These are phyloP conservation scores for Trachelipus rathkii DNA, from an alignment of 1,140 invertebrate genomes.

Conservation along the genomic window DNA sequence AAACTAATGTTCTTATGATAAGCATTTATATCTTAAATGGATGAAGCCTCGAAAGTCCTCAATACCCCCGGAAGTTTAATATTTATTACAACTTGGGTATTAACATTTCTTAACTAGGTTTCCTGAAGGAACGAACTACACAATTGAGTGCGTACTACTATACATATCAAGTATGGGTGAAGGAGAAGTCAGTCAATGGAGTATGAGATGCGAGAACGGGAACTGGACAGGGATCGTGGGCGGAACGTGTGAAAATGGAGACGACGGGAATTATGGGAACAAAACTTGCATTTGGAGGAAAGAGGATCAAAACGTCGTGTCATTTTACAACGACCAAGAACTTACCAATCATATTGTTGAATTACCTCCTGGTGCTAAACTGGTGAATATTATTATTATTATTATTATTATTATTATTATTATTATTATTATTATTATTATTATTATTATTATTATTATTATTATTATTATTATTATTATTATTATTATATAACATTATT, in stretches of 20 bases:
- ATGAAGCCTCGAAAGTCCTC: too few relatives aligned
- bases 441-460: not conserved
- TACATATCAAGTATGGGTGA: conserved; percentile 43
- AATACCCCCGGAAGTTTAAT: too few relatives aligned
- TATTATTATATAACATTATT: too few relatives aligned
- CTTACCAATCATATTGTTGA: conserved; percentile 69
- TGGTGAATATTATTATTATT: conserved; percentile 55
- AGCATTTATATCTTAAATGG: too few relatives aligned
- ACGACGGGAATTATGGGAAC: conserved; percentile 55
- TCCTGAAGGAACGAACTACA: conserved; percentile 72
- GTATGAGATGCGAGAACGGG: conserved; percentile 74
- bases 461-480: too few relatives aligned
- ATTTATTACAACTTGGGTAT: not conserved
- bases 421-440: too few relatives aligned
- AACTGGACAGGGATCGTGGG: conserved; percentile 60
- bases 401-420: too few relatives aligned
- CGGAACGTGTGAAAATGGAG: conserved; percentile 49
- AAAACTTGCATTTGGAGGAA: conserved; percentile 69
- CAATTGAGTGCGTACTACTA: conserved; percentile 63
- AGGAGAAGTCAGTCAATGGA: conserved; percentile 73
- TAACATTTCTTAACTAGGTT: conserved; percentile 54
- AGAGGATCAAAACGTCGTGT: conserved; percentile 70
- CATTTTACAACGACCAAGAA: conserved; percentile 71
- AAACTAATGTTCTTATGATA: too few relatives aligned
- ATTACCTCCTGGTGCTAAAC: conserved; percentile 66